phyloP scores from a whole-genome alignment of 2,888 invertebrate species.

The Toxonevra muliebris region DNA sequence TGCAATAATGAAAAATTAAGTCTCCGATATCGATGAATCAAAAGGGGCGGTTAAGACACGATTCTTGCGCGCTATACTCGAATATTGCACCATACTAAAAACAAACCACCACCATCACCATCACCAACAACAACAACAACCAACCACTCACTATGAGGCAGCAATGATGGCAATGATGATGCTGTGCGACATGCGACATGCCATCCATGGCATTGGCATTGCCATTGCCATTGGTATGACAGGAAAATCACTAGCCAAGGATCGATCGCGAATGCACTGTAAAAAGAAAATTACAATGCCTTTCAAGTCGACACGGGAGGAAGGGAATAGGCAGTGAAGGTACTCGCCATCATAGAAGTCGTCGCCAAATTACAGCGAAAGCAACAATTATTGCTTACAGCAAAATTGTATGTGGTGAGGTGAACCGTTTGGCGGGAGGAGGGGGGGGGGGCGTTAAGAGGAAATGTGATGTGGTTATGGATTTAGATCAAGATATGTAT shows the following conservation, averaged over 20 bases:
- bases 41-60: constrained; percentile 59
- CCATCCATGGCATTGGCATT: constrained; percentile 10
- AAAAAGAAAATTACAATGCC: constrained; percentile 27
- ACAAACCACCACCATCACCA: constrained; percentile 5
- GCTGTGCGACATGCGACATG: constrained; percentile 35
- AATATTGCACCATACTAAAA: no score
- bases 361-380: constrained; percentile 34
- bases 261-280: constrained; percentile 32
- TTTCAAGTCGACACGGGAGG: constrained; percentile 1
- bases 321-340: neutral
- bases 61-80: constrained; percentile 41
- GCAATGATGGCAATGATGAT: no score
- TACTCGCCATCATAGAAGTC: neutral
- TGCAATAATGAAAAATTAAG: constrained; percentile 44
- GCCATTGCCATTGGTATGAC: no score
- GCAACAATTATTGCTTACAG: constrained; percentile 24
- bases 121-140: neutral
- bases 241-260: constrained; percentile 26
- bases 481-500: constrained; percentile 20
- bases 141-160: no score
- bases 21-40: constrained; percentile 57
- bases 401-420: neutral
- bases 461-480: constrained; percentile 4
- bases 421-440: neutral
- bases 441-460: neutral